Percentiles rank a stretch among this genome's conserved stretches.
phyloP scores from a whole-genome alignment of 2,113 vertebrate genomes.

The Zosterops pallidus region DNA sequence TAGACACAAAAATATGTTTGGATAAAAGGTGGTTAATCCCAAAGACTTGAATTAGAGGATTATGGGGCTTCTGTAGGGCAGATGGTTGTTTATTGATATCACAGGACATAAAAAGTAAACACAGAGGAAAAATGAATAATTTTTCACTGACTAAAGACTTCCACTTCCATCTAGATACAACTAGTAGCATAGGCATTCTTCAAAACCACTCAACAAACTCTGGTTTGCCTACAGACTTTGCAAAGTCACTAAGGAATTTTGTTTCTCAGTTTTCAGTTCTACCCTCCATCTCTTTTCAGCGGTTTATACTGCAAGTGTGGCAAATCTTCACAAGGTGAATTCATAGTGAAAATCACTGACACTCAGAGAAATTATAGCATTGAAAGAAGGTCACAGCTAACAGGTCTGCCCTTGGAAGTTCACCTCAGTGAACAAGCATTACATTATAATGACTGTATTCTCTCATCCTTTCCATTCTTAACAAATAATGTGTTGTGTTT shows the following conservation, averaged over 20 bases:
- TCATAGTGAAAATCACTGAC: neutral
- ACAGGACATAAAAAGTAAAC: neutral
- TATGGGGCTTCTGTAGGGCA: neutral
- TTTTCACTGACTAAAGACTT: neutral
- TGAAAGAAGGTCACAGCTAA: neutral
- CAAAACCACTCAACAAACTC: neutral
- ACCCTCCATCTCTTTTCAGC: neutral
- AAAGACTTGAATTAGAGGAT: neutral
- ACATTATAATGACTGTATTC: neutral
- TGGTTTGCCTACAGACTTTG: neutral
- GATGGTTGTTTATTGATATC: neutral
- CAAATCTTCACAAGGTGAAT: neutral
- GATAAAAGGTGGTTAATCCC: conserved; percentile 15
- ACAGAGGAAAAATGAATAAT: neutral
- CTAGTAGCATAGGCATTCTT: neutral
- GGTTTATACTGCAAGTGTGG: neutral
- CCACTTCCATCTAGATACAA: neutral
- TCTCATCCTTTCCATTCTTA: neutral
- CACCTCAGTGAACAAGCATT: neutral
- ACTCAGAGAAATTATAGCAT: neutral
- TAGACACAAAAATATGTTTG: neutral
- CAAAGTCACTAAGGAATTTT: neutral
- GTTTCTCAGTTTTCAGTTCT: neutral
- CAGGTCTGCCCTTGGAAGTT: neutral
- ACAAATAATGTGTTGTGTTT: neutral